A percentile compares a stretch with the other conserved stretches of the same genome.
Conservation (phyloP, 2,113 vertebrate species). For the Nothobranchius kuhntae region DNA sequence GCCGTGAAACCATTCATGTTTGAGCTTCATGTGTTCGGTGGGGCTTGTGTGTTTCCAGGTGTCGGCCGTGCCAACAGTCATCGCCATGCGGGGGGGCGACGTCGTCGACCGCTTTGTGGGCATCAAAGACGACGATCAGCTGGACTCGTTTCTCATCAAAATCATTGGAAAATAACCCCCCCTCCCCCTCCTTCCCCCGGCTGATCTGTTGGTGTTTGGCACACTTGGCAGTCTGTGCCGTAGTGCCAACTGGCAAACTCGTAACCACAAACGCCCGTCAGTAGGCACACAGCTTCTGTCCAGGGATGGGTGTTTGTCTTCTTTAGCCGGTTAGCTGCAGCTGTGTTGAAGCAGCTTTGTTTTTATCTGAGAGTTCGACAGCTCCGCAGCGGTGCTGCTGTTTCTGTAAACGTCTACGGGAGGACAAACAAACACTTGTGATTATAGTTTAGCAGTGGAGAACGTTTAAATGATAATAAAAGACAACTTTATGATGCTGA, state of each 20-base stretch:
- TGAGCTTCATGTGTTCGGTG: not conserved
- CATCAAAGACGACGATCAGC: constrained; percentile 93
- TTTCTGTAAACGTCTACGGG: constrained; percentile 36
- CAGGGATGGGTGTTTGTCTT: constrained; percentile 50
- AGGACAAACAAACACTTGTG: constrained; percentile 25
- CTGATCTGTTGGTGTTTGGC: constrained; percentile 18
- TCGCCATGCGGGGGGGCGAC: constrained; percentile 90
- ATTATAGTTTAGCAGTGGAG: constrained; percentile 37
- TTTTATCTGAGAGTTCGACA: constrained; percentile 23
- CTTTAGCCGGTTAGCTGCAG: constrained; percentile 8
- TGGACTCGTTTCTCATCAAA: constrained; percentile 96
- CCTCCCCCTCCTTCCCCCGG: not conserved
- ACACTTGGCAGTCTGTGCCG: constrained; percentile 1
- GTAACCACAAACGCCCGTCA: constrained; percentile 28
- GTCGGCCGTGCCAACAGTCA: constrained; percentile 93
- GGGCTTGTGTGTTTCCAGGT: constrained; percentile 78
- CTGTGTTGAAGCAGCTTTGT: not conserved
- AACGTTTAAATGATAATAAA: constrained; percentile 12
- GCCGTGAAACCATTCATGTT: not conserved
- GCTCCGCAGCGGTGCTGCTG: not conserved
- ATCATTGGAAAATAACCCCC: constrained; percentile 84
- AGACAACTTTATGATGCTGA: constrained; percentile 27
- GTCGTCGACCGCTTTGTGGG: constrained; percentile 94
- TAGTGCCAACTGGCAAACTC: constrained; percentile 17
- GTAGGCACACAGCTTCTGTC: constrained; percentile 31